Percentiles rank a stretch among this genome's conserved stretches.
These are phyloP conservation scores for Odocoileus virginianus DNA, from an alignment of 2,113 vertebrate species.

Conservation along the genomic window DNA sequence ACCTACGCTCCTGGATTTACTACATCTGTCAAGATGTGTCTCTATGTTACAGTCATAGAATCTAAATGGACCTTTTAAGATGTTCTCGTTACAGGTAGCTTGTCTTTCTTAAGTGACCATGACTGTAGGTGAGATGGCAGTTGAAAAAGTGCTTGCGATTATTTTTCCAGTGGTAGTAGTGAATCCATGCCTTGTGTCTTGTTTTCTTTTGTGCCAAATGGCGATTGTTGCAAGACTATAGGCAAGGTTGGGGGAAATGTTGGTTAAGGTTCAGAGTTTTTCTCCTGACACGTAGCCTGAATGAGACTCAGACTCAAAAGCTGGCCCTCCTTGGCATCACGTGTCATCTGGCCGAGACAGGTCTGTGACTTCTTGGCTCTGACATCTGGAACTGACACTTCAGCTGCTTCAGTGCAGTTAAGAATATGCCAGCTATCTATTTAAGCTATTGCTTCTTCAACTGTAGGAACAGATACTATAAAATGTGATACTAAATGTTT, in stretches of 20 bases:
- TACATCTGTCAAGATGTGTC: background rate
- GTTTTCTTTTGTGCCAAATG: background rate
- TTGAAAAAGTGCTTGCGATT: background rate
- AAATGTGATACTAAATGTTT: background rate
- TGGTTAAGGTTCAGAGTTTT: background rate
- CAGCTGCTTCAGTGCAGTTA: background rate
- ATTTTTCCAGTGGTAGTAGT: background rate
- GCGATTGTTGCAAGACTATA: too few relatives aligned
- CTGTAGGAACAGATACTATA: background rate
- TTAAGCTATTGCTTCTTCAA: background rate
- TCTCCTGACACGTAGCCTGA: too few relatives aligned
- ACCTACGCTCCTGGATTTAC: background rate
- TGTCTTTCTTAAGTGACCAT: background rate
- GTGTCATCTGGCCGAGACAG: background rate
- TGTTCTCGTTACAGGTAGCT: background rate
- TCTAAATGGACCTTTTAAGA: background rate
- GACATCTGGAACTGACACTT: background rate
- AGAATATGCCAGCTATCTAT: background rate
- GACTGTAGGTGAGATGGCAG: background rate
- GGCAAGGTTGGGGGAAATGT: background rate
- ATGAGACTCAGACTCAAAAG: background rate
- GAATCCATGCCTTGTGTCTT: rapidly evolving
- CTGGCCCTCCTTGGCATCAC: background rate
- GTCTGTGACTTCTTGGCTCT: background rate
- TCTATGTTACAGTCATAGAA: background rate